Percentiles rank a stretch among this genome's conserved stretches.
phyloP scores from a whole-genome alignment of 2,797 vertebrate genomes.

The Myiothlypis chrysogaster region DNA sequence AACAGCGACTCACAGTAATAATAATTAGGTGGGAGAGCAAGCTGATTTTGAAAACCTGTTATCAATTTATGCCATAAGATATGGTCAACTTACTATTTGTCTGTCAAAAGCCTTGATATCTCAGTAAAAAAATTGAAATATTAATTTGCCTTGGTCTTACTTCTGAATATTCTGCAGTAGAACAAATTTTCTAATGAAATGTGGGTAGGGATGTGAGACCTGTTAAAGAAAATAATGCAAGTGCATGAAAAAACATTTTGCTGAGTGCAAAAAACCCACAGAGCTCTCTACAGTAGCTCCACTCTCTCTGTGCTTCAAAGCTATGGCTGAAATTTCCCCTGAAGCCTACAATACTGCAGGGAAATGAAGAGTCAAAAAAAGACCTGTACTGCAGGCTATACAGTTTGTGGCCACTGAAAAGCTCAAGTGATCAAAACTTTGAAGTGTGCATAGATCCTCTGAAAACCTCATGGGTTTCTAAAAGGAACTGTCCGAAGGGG shows the following conservation, averaged over 20 bases:
- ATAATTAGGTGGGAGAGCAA: conserved; percentile 35
- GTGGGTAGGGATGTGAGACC: background rate
- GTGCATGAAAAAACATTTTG: background rate
- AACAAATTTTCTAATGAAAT: background rate
- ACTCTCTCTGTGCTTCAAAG: background rate
- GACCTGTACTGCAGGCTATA: background rate
- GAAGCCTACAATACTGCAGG: background rate
- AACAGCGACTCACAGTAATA: conserved; percentile 18
- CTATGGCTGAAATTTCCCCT: background rate
- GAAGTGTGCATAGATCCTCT: background rate
- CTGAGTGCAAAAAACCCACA: background rate
- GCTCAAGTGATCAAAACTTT: background rate
- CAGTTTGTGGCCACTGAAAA: background rate
- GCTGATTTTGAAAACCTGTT: background rate
- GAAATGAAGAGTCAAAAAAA: background rate
- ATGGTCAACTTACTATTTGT: conserved; percentile 2
- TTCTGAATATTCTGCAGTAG: background rate
- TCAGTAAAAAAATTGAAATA: background rate
- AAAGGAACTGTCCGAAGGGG: background rate
- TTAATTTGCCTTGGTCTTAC: background rate
- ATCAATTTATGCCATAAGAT: background rate
- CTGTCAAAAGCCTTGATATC: background rate
- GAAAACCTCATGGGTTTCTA: background rate
- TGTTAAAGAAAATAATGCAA: background rate
- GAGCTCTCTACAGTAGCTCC: background rate